phyloP scores from a whole-genome alignment of 2,113 vertebrate species.

The Podarcis muralis region DNA sequence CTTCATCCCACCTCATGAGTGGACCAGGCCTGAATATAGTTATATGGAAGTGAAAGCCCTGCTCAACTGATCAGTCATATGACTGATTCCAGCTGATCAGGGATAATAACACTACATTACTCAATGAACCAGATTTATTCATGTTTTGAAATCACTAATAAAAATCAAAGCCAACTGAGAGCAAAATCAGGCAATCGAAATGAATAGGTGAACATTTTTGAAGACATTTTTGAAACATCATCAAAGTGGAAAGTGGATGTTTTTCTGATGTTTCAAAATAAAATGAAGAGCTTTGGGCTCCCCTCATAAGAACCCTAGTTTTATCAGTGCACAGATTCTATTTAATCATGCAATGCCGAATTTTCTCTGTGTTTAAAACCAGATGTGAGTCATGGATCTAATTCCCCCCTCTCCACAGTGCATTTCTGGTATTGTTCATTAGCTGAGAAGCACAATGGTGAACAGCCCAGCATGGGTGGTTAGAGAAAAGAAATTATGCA shows the following conservation, averaged over 20 bases:
- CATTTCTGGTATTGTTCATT: neutral
- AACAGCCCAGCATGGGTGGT: neutral
- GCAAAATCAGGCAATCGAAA: too few relatives aligned
- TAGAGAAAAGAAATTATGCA: neutral
- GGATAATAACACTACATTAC: neutral
- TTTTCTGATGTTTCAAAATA: too few relatives aligned
- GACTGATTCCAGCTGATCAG: neutral
- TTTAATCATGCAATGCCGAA: neutral
- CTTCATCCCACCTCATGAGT: too few relatives aligned
- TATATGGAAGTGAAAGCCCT: neutral
- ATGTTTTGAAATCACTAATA: neutral
- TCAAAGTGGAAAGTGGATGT: too few relatives aligned
- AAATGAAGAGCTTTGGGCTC: too few relatives aligned
- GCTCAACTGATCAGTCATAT: neutral
- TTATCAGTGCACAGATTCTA: neutral
- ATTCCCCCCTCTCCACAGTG: too few relatives aligned
- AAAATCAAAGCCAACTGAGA: too few relatives aligned
- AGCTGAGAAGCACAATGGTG: neutral
- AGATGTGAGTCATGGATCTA: neutral
- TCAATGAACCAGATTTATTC: neutral
- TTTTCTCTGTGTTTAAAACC: neutral
- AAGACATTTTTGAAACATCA: too few relatives aligned
- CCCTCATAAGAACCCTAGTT: too few relatives aligned
- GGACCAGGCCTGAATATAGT: too few relatives aligned
- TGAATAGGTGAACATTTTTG: too few relatives aligned